Conservation (phyloP, 1,140 invertebrate species). For the Brachionus calyciflorus region DNA sequence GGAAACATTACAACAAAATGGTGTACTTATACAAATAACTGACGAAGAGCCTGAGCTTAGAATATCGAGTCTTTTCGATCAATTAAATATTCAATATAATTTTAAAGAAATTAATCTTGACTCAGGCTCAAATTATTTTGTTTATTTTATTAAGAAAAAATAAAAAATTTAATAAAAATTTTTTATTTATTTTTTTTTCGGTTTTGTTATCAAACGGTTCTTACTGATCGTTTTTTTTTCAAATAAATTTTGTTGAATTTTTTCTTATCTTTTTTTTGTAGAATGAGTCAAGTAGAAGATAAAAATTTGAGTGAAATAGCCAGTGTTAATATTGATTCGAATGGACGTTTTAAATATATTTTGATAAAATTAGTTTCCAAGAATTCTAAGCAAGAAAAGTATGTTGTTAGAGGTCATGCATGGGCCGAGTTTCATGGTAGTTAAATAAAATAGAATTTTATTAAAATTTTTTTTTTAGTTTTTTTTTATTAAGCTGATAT, state of each 20-base stretch:
- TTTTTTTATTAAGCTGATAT: constrained; percentile 65
- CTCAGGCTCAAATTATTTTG: not conserved
- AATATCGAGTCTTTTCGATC: not conserved
- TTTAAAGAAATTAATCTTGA: constrained; percentile 38
- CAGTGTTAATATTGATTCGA: constrained; percentile 7
- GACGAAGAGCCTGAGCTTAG: constrained; percentile 53
- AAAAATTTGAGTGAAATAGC: not conserved
- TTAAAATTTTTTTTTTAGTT: not conserved
- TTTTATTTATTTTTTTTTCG: not conserved
- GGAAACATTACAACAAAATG: constrained; percentile 47
- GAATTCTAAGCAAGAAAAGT: constrained; percentile 64
- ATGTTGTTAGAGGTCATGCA: constrained; percentile 72
- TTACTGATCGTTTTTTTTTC: constrained; percentile 4
- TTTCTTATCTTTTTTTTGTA: not conserved
- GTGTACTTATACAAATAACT: constrained; percentile 51
- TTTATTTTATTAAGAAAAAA: constrained; percentile 41
- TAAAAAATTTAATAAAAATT: not conserved
- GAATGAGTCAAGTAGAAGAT: no score
- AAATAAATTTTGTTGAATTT: not conserved
- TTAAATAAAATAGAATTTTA: not conserved
- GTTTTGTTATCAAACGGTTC: not conserved
- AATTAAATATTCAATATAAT: not conserved
- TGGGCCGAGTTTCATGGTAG: constrained; percentile 71
- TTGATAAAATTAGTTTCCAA: constrained; percentile 51
- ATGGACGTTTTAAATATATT: constrained; percentile 38